Base-by-base conservation (phyloP, 2,113 vertebrate species). In the Cheirogaleus medius region DNA sequence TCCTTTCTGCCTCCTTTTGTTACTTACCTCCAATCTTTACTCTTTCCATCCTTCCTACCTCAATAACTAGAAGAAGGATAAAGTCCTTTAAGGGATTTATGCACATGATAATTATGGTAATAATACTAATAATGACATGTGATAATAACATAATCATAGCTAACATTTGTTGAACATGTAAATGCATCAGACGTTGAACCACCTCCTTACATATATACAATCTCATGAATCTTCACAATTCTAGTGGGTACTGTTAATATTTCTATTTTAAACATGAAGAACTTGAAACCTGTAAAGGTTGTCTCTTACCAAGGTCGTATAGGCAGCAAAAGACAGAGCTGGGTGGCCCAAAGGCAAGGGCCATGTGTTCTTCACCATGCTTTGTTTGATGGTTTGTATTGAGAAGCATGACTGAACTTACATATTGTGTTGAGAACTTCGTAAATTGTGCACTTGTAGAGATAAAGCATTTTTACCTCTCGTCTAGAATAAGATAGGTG, bases 91-190 rank as follows among this genome's bases (percentile, higher is more conserved):
- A 86, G 10, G 74, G 10, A 87, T 71, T 91, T 90, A 95, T 81
- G 76, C 90, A 84, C 34, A 42, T 49, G 54, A 64, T 87, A 71
- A 93, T 81, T 34, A 44, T 92, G 77, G 13, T 88, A 85, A 81
- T 81, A 78, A 71, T 64, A 74, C 29, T 74, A 69, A 64, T 81
- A 25, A 64, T 95, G 37, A 64, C 82, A 66, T 80, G 37, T 77
- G 73, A 90, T 78, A 71, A 96, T 95, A 92, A 95, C 92, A 92
- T 76, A 68, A 94, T 71, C 76, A 42, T n/a, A 56, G 32, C 74
- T 91, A 73, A 83, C 60, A 92, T 58, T 95, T 90, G 92, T n/a
- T 94, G 74, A 93, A 90, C 63, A 81, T 87, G 84, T 97, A 96
- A 94, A 97, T 87, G 27, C 42, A 74, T 25, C 32, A 90, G 54